Conservation (phyloP, 2,888 invertebrate species). For the Matsumyia berberina region DNA sequence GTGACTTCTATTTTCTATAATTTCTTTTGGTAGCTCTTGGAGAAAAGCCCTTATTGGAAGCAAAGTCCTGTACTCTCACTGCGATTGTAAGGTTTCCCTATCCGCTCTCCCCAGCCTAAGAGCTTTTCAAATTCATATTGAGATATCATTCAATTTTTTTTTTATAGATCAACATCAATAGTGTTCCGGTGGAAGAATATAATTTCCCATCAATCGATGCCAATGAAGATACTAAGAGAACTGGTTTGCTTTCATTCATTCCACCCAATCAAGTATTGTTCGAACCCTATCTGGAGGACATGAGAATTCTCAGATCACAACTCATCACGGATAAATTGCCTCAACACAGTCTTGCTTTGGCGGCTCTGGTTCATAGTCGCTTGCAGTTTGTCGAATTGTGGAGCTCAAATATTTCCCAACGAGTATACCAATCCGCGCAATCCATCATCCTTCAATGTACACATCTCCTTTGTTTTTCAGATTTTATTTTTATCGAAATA, state of each 20-base stretch:
- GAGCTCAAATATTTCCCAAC: slow-evolving; percentile 63
- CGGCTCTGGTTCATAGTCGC: slow-evolving; percentile 71
- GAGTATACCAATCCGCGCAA: slow-evolving; percentile 37
- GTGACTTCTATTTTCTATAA: too few relatives aligned
- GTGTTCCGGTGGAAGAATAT: slow-evolving; percentile 10
- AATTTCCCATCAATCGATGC: background rate
- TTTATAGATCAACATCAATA: slow-evolving; percentile 54
- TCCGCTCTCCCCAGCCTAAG: too few relatives aligned
- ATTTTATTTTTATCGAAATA: slow-evolving; percentile 60
- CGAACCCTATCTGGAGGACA: slow-evolving; percentile 27
- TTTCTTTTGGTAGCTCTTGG: too few relatives aligned
- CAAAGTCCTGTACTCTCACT: too few relatives aligned
- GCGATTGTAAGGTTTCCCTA: too few relatives aligned
- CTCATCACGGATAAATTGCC: slow-evolving; percentile 32
- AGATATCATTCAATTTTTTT: background rate
- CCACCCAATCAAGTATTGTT: slow-evolving; percentile 60
- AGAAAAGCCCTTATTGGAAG: too few relatives aligned
- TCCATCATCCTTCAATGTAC: background rate
- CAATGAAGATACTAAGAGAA: slow-evolving; percentile 15
- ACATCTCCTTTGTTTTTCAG: slow-evolving; percentile 19
- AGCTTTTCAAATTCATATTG: too few relatives aligned
- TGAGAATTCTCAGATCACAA: slow-evolving; percentile 51
- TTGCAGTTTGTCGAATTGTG: slow-evolving; percentile 74
- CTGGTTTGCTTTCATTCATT: slow-evolving; percentile 29
- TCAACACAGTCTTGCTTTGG: slow-evolving; percentile 58